Conservation (phyloP, 1,140 invertebrate genomes). For the Gerris buenoi region DNA sequence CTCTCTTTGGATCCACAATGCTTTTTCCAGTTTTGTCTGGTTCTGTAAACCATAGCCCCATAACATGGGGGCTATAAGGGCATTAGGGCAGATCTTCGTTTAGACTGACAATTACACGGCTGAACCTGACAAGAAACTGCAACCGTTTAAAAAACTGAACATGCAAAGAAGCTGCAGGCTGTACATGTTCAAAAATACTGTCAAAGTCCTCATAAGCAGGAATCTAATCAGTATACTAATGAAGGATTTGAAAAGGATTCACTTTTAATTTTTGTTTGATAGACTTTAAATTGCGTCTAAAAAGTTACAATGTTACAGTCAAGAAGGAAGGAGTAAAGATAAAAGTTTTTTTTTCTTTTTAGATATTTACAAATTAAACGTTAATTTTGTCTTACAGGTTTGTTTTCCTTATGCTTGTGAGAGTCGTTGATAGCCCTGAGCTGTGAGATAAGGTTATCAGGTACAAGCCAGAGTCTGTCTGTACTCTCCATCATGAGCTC, state of each 20-base stretch:
- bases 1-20: too few species aligned
- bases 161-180: too few species aligned
- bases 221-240: background rate
- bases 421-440: conserved; percentile 42
- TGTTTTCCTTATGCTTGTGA: conserved; percentile 31
- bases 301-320: background rate
- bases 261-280: background rate
- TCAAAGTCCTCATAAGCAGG: too few species aligned
- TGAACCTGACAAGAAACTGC: too few species aligned
- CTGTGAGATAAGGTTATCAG: conserved; percentile 48
- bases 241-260: background rate
- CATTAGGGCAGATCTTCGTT: too few species aligned
- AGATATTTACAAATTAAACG: conserved; percentile 28
- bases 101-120: too few species aligned
- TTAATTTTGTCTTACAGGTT: conserved; percentile 30
- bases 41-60: too few species aligned
- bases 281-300: background rate
- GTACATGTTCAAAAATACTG: too few species aligned
- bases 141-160: too few species aligned
- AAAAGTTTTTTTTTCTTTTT: background rate
- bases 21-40: too few species aligned
- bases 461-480: conserved; percentile 62
- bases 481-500: conserved; percentile 57
- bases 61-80: too few species aligned
- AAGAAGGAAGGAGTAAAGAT: background rate